Percentiles rank a stretch among this genome's conserved stretches.
Conservation (phyloP, 2,113 vertebrate genomes). For the Nothobranchius kuhntae region DNA sequence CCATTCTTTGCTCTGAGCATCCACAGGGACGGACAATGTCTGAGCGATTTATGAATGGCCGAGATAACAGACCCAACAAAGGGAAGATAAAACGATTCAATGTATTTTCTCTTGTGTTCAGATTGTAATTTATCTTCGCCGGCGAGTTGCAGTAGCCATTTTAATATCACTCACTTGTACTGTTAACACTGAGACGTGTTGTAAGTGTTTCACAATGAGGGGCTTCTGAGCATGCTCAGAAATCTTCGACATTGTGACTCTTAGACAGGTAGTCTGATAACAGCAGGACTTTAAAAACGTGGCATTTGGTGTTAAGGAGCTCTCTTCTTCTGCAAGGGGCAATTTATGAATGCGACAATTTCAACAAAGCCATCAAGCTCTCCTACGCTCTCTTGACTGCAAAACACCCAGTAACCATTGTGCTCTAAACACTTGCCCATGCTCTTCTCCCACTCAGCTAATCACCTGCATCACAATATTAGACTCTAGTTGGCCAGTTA, state of each 20-base stretch:
- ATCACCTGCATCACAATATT: conserved; percentile 32
- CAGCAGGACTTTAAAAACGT: conserved; percentile 39
- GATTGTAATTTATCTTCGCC: conserved; percentile 46
- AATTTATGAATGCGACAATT: conserved; percentile 62
- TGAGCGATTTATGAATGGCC: conserved; percentile 57
- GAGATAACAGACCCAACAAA: conserved; percentile 58
- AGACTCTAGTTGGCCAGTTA: conserved; percentile 10
- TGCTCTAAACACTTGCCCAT: conserved; percentile 58
- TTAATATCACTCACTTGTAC: conserved; percentile 29
- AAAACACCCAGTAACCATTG: conserved; percentile 52
- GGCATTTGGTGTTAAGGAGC: conserved; percentile 50
- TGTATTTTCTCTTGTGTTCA: conserved; percentile 46
- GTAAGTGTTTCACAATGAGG: not conserved
- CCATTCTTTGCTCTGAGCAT: conserved; percentile 32
- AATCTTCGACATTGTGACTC: conserved; percentile 29
- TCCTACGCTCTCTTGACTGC: conserved; percentile 68
- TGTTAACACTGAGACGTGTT: conserved; percentile 15
- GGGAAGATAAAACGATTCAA: conserved; percentile 52
- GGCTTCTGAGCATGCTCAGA: conserved; percentile 36
- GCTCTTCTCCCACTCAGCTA: conserved; percentile 51
- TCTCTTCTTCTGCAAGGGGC: conserved; percentile 54
- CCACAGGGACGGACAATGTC: conserved; percentile 27
- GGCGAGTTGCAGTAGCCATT: conserved; percentile 18
- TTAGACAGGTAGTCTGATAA: conserved; percentile 38
- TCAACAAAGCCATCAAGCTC: conserved; percentile 58